Percentiles rank a stretch among this genome's conserved stretches.
These are phyloP conservation scores for Mugil cephalus DNA, from an alignment of 2,113 vertebrate species.

Conservation along the genomic window DNA sequence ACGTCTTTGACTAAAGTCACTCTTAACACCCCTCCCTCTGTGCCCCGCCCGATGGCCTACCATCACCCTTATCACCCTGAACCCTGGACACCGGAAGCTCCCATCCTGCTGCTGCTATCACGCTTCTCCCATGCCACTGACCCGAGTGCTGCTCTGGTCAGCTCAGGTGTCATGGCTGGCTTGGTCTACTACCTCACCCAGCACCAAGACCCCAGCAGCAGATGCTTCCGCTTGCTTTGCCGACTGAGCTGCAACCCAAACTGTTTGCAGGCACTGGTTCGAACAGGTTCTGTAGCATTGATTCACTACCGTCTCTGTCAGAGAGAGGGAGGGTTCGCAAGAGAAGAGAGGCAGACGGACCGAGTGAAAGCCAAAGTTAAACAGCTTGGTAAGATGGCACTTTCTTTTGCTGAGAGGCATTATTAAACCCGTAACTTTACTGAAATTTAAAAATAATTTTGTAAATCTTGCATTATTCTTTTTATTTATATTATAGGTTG, in stretches of 20 bases:
- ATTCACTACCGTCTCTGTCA: constrained; percentile 85
- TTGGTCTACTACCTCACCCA: constrained; percentile 88
- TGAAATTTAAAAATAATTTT: too few relatives aligned
- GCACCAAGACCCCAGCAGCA: constrained; percentile 86
- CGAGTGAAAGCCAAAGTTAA: constrained; percentile 79
- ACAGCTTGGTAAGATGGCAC: constrained; percentile 79
- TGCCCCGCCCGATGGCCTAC: constrained; percentile 52
- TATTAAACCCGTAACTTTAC: not conserved
- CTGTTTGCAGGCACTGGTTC: constrained; percentile 90
- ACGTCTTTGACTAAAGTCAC: constrained; percentile 53
- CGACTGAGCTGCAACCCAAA: constrained; percentile 91
- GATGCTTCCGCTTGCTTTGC: constrained; percentile 86
- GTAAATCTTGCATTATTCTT: too few relatives aligned
- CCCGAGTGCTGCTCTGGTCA: constrained; percentile 86
- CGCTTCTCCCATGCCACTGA: constrained; percentile 91
- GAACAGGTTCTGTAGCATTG: constrained; percentile 84
- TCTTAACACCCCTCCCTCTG: constrained; percentile 69
- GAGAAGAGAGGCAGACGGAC: constrained; percentile 64
- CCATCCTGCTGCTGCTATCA: constrained; percentile 88
- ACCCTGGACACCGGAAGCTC: constrained; percentile 88
- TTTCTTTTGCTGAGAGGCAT: not conserved
- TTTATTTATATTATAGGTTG: too few relatives aligned
- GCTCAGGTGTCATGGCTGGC: constrained; percentile 74
- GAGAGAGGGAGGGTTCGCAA: constrained; percentile 3
- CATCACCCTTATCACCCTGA: constrained; percentile 87